Percentiles rank a stretch among this genome's conserved stretches.
Conservation (phyloP, 2,888 invertebrate genomes). For the Uropetala carovei region DNA sequence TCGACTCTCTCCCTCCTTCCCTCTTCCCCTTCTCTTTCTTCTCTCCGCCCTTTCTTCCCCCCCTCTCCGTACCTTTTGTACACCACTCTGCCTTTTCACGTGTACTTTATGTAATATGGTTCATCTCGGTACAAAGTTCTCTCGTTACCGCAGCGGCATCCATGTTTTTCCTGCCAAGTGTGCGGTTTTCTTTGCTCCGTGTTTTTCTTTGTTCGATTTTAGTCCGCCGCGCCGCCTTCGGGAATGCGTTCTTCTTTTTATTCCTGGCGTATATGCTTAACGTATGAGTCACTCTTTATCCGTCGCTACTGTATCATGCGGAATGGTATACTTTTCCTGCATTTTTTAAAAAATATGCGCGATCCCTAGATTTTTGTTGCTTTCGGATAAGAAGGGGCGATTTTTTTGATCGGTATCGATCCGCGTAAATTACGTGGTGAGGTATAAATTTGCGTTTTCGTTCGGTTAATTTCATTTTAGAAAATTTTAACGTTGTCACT, state of each 20-base stretch:
- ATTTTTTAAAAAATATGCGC: not conserved
- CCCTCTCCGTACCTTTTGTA: not conserved
- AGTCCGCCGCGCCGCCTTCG: constrained; percentile 13
- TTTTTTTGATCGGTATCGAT: not conserved
- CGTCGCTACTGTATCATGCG: constrained; percentile 6
- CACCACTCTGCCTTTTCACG: not conserved
- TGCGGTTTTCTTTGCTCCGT: constrained; percentile 9
- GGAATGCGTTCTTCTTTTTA: constrained; percentile 13
- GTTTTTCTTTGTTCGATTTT: constrained; percentile 13
- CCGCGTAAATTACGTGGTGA: too few species aligned
- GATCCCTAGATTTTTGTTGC: not conserved
- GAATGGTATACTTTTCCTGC: not conserved
- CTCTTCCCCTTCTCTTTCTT: too few species aligned
- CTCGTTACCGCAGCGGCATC: constrained; percentile 16
- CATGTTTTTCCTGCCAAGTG: not conserved
- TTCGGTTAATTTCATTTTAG: too few species aligned
- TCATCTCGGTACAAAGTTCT: constrained; percentile 20
- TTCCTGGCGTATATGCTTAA: constrained; percentile 14
- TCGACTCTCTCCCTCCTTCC: too few species aligned
- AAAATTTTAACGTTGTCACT: too few species aligned
- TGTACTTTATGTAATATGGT: constrained; percentile 32
- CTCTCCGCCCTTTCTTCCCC: too few species aligned
- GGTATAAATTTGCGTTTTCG: too few species aligned
- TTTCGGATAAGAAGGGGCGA: not conserved
- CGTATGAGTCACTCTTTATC: not conserved